Percentiles rank a stretch among this genome's conserved stretches.
Conservation (phyloP, 2,113 vertebrate species). For the Acinonyx jubatus region DNA sequence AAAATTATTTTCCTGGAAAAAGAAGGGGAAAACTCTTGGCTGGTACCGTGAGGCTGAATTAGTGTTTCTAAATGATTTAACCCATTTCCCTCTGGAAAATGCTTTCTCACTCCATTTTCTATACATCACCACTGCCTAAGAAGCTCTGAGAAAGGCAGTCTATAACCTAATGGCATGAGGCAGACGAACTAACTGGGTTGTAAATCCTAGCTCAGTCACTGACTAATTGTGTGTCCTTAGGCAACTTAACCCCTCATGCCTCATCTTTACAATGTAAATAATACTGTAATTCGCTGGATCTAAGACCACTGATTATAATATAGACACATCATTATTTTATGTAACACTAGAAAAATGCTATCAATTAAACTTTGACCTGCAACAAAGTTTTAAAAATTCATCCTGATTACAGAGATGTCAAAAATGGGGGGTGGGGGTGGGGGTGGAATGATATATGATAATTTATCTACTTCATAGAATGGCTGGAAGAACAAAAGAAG, state of each 20-base stretch:
- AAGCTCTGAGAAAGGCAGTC: not conserved
- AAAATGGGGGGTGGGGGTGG: not conserved
- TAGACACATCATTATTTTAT: constrained; percentile 51
- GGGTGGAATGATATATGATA: not conserved
- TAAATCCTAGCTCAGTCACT: not conserved
- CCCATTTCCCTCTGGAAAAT: not conserved
- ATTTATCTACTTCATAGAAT: not conserved
- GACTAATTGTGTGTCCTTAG: not conserved
- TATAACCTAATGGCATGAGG: not conserved
- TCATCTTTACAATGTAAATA: constrained; percentile 65
- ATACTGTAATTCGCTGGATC: constrained; percentile 37
- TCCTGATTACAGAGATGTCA: constrained; percentile 39
- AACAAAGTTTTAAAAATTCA: constrained; percentile 62
- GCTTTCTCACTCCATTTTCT: not conserved
- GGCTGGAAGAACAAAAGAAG: not conserved
- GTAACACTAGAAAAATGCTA: constrained; percentile 50
- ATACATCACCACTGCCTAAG: not conserved
- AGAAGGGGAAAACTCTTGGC: not conserved
- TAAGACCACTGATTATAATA: constrained; percentile 42
- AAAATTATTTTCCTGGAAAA: constrained; percentile 25
- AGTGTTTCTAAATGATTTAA: constrained; percentile 3
- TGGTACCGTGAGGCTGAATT: not conserved
- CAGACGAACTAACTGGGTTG: not conserved
- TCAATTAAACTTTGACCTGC: constrained; percentile 61
- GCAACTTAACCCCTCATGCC: constrained; percentile 28